Base-by-base conservation (phyloP, 35 echinoderm and acorn worm species). In the Amphiura filiformis region DNA sequence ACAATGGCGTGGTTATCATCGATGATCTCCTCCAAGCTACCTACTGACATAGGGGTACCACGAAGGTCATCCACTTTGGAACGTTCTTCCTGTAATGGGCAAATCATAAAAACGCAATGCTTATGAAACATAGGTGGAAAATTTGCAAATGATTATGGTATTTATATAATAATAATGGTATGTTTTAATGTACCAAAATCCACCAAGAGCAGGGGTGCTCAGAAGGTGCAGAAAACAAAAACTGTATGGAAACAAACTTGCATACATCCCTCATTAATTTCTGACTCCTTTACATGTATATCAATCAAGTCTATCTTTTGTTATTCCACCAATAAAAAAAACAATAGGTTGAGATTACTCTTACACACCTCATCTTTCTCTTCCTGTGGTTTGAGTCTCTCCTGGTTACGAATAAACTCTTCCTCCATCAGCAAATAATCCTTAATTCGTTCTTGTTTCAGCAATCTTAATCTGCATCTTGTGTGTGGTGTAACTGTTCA, bases 1-100 rank as follows among this genome's bases (percentile, higher is more conserved):
- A 98, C 96, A 35, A 98, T 98, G 86, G 95, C 96, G n/a, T 98
- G 96, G 36, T 98, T 98, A 35, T 98, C 96, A 81, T 98, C 96
- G 38, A 98, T 98, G 36, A 98, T 98, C 82, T 98, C 96, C 65
- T 98, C 96, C 36, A 98, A 89, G 76, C 84, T 93, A 84, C 96
- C 96, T 28, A 98, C 96, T 79, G 96, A 98, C 96, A 98, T 98
- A 4, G 96, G 96, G 37, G 92, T 98, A 31, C 96, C 96, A 80
- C 96, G 81, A 57, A 98, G 86, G 49, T 98, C 96, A 90, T 98
- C 96, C 44, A 98, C 96, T 90, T 98, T 98, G 36, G 92, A 94
- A 22, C 96, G 81, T 38, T 98, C 96, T 65, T 98, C 96, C 96
- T 98, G 87, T 0, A 87, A 65, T 70, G 52, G n/a, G n/a, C 49